Evolutionary conservation across 1,140 invertebrate genomes (phyloP), one percentile per base, ranked within the genome.

Genomic region (Rhopalosiphum maidis): DNA sequence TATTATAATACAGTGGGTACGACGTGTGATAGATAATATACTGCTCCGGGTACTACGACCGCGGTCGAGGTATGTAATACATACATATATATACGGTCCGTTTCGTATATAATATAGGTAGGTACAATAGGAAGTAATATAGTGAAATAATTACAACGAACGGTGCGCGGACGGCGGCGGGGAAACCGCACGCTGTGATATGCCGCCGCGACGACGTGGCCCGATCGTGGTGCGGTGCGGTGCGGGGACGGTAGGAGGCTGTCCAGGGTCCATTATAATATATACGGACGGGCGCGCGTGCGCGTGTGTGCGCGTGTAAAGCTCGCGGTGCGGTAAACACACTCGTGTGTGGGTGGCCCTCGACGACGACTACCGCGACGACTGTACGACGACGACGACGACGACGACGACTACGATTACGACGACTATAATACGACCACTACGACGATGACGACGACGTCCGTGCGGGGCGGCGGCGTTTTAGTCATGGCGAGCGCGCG

Each of bases 331-430:
- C 55, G 55, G 90, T 43, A n/a, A 51, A 77, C 23, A 48, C 60
- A 37, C 68, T 30, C 41, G 68, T 46, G 68, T 91, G 60, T 91
- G 90, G 90, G 90, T 91, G 90, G 90, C 60, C 90, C 90, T 15
- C 30, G 46, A 87, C 43, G 37, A 43, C 41, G 83, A 41, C 60
- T 68, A 68, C 60, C 60, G 60, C 60, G 60, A 77, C 60, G n/a
- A 83, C 4, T 1, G 6, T 18, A 21, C 37, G 35, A 68, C 22
- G 54, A 30, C 55, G 25, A 25, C 55, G 1, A 68, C 0, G 60
- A n/a, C 60, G 3, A 8, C 9, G 0, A 30, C 55, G 77, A 23
- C 82, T 2, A 37, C 35, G 82, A 37, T 4, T 0, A 41, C 35
- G 35, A 83, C 18, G 35, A 77, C 60, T 15, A n/a, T n/a, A n/a